These are phyloP conservation scores for Semicossyphus pulcher DNA, from an alignment of 2,113 vertebrate genomes.

Conservation along the genomic window DNA sequence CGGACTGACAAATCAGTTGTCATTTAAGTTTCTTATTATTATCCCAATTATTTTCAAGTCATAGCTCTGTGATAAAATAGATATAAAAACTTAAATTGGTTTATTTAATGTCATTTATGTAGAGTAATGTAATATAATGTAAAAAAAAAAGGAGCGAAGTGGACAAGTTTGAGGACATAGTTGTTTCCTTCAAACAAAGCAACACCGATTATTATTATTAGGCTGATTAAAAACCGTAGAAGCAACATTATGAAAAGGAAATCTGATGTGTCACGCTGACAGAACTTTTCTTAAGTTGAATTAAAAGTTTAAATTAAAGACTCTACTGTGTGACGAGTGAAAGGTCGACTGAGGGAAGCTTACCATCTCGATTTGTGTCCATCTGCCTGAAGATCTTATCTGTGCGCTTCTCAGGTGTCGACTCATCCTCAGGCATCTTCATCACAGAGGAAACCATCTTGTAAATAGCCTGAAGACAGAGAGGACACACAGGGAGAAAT, in stretches of 20 bases:
- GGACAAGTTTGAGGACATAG: background rate
- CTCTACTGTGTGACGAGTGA: no score
- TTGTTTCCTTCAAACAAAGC: no score
- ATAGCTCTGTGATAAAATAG: background rate
- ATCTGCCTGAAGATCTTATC: conserved; percentile 99
- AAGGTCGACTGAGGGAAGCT: conserved; percentile 30
- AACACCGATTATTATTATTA: no score
- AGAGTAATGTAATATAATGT: no score
- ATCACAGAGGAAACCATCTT: conserved; percentile 99
- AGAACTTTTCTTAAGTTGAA: no score
- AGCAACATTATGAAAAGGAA: no score
- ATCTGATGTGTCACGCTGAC: no score
- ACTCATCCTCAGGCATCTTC: conserved; percentile 99
- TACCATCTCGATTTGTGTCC: conserved; percentile 98
- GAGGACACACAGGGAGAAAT: background rate
- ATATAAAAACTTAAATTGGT: background rate
- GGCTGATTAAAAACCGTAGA: background rate
- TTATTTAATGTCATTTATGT: background rate
- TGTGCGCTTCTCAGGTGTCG: conserved; percentile 97
- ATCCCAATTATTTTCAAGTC: background rate
- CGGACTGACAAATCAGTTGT: no score
- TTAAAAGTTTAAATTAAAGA: no score
- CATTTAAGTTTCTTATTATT: no score
- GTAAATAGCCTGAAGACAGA: conserved; percentile 91
- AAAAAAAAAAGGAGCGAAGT: background rate